phyloP scores from a whole-genome alignment of 1,140 invertebrate genomes.

The Onthophagus taurus region DNA sequence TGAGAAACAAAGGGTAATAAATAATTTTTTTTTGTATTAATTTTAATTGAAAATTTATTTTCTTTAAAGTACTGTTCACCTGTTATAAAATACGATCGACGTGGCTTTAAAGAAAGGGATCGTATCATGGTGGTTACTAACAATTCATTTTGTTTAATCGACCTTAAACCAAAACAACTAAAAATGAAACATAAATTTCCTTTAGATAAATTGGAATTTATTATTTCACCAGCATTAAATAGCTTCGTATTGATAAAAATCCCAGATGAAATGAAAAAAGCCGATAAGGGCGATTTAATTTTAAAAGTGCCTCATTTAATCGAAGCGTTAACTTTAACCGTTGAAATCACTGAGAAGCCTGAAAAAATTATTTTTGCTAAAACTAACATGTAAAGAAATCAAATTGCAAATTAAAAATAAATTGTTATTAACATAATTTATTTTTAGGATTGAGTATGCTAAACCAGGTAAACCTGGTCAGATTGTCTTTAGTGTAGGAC shows the following conservation, averaged over 20 bases:
- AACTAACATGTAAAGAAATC: constrained; percentile 13
- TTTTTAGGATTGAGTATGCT: constrained; percentile 67
- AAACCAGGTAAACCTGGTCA: constrained; percentile 73
- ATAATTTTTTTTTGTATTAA: too few species aligned
- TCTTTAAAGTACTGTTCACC: constrained; percentile 71
- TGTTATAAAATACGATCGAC: constrained; percentile 81
- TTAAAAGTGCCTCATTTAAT: constrained; percentile 71
- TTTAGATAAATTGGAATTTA: constrained; percentile 58
- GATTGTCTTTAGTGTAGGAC: constrained; percentile 62
- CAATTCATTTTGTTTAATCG: constrained; percentile 66
- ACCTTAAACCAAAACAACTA: constrained; percentile 56
- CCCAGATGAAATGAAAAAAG: constrained; percentile 64
- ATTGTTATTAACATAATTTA: constrained; percentile 16
- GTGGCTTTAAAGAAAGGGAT: constrained; percentile 77
- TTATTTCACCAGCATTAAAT: constrained; percentile 66
- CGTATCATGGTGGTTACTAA: constrained; percentile 68
- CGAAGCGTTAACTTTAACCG: constrained; percentile 70
- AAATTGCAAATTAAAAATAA: background rate
- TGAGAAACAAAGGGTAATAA: constrained; percentile 61
- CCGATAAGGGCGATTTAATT: constrained; percentile 85
- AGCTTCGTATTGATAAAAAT: constrained; percentile 67
- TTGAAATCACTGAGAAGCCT: constrained; percentile 61
- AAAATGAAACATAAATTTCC: constrained; percentile 74
- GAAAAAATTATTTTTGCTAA: constrained; percentile 13
- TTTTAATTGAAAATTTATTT: too few species aligned